Base-by-base conservation (phyloP, 2,797 vertebrate species). In the Hafferia zeledoni region DNA sequence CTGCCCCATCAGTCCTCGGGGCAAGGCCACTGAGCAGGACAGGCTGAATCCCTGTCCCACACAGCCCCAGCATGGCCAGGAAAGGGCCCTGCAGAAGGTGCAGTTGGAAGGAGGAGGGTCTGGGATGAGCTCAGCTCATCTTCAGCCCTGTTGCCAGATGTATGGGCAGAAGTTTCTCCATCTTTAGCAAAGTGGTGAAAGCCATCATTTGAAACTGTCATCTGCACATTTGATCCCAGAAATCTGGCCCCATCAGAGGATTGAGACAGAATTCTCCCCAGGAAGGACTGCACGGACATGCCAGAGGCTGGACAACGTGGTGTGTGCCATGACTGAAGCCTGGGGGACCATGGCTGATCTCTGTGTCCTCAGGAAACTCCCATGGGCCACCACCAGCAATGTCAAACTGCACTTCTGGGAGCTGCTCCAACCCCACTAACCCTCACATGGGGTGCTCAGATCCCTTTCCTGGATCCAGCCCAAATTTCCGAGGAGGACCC, bases 401-500 rank as follows among this genome's bases (percentile, higher is more conserved):
- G 39, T 33, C 47, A 93, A 69, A 64, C 16, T 27, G n/a, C 67
- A 59, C 35, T 91, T 67, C 41, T 2, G 50, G 59, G 56, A 63
- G 81, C 68, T 59, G 44, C 80, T 83, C 49, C 76, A 89, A 50
- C 53, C 68, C 41, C 5, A 5, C 35, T 13, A 79, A 55, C 30
- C 76, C 59, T 90, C 57, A 35, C 1, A 0, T 1, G 35, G 44
- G 50, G 39, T 16, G 14, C 67, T 55, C 37, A 35, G 41, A 67
- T 64, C 63, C 80, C 70, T 41, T 10, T 13, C 69, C 72, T 88
- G 93, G 91, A 68, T 27, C 17, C 61, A 31, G 33, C 59, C 76
- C 93, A 96, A 47, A 79, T 76, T 93, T 72, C 89, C 27, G 0
- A 57, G 64, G 72, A 95, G 60, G 69, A 61, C 60, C 55, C 69